Evolutionary conservation across 2,797 vertebrate species (phyloP), one percentile per base, ranked within the genome.

Genomic region (Acanthis flammea): DNA sequence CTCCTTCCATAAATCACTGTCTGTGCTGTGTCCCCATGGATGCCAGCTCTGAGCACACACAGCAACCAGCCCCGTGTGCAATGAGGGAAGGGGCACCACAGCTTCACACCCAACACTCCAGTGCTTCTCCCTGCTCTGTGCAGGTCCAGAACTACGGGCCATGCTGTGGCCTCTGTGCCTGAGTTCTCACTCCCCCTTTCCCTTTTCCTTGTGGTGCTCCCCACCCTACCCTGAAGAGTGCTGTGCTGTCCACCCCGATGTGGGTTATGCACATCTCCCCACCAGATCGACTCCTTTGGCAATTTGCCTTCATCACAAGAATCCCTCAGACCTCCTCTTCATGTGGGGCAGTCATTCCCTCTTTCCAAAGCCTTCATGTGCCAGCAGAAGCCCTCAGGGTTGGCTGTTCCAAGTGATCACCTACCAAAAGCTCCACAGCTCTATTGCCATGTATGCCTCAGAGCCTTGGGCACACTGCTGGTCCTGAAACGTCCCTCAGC

Each of bases 1-100:
- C 70, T 96, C 91, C 77, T 50, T 74, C 87, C 67, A 87, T 92
- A 88, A 92, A 87, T 94, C 93, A 92, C 88, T 82, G 93, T 68
- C 82, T 2, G 0, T 39, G 81, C 54, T 11, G 55, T 2, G 2
- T 78, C 75, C 82, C 79, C 47, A 25, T 0, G 3, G 76, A 54
- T 24, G 28, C 23, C 30, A 7, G 50, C 63, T 72, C 74, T 58
- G 88, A 89, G 83, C 33, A 55, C 57, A 25, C 44, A 8, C 0
- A 4, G 83, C 44, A 19, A 51, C 61, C 53, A 60, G 74, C 37
- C 45, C 67, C 0, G 0, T 1, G 30, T 0, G 1, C 0, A 3
- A 53, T 0, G 2, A 58, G n/a, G 28, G 31, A 77, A 58, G 41
- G 47, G 41, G 19, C 72, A 76, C 11, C 45, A 12, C 0, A 0